Evolutionary conservation across 2,113 vertebrate genomes (phyloP).

Genomic region (Alectura lathami): DNA sequence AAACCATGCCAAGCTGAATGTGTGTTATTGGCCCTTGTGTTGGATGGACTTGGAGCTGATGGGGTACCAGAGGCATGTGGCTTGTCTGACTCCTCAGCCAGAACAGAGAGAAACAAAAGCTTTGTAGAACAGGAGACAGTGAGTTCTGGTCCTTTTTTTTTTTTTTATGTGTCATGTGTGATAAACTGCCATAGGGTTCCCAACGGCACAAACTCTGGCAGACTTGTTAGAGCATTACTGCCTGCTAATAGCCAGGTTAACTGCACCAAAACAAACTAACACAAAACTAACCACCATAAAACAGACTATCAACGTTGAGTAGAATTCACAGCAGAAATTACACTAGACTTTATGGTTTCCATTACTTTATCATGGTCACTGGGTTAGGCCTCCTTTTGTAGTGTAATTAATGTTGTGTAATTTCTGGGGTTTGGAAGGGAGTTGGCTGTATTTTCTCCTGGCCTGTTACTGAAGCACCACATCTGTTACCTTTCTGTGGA

Average conservation of each 20-base stretch:
- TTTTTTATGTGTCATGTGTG: background rate
- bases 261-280: background rate
- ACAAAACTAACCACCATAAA: background rate
- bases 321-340: background rate
- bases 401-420: background rate
- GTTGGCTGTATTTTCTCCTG: background rate
- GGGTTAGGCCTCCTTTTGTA: background rate
- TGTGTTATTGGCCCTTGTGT: background rate
- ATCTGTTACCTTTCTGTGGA: constrained; percentile 14
- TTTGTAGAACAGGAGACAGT: background rate
- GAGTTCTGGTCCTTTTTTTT: background rate
- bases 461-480: background rate
- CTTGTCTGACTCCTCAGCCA: background rate
- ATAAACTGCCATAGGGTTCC: background rate
- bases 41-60: background rate
- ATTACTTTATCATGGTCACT: background rate
- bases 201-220: background rate
- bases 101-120: background rate
- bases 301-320: background rate
- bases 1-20: background rate
- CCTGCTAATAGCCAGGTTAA: background rate
- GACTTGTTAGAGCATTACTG: background rate
- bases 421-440: background rate
- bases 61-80: background rate
- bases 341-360: background rate